Evolutionary conservation across 2,888 invertebrate species (phyloP).

Genomic region (Amblyjoppa proteus): DNA sequence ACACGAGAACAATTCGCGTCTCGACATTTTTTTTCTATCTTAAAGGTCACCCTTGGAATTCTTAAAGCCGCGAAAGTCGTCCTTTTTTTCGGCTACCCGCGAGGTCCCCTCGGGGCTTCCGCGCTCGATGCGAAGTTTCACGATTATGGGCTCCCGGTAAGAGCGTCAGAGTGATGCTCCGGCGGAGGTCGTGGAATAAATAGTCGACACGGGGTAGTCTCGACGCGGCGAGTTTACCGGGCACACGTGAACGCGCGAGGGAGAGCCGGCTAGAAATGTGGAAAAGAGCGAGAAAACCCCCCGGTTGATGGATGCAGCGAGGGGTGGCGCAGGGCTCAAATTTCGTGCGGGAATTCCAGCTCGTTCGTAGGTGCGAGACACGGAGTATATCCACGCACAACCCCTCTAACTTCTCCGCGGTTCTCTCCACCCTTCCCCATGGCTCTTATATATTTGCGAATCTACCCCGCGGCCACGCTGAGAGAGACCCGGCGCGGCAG

Average conservation of each 20-base stretch:
- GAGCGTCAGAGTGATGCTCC: neutral
- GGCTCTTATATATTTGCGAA: slow-evolving; percentile 54
- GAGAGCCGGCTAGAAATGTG: slow-evolving; percentile 27
- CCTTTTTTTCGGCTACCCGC: neutral
- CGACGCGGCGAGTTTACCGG: neutral
- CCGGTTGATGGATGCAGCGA: slow-evolving; percentile 52
- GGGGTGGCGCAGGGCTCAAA: slow-evolving; percentile 47
- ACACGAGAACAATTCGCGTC: neutral
- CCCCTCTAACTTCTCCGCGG: slow-evolving; percentile 21
- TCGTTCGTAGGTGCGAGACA: slow-evolving; percentile 51
- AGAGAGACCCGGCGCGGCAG: slow-evolving; percentile 71
- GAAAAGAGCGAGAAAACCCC: slow-evolving; percentile 30
- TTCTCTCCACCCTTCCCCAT: slow-evolving; percentile 13
- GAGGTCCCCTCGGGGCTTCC: neutral
- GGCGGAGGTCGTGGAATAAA: slow-evolving; percentile 36
- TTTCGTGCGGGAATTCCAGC: slow-evolving; percentile 61
- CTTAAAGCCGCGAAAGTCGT: neutral
- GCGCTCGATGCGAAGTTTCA: slow-evolving; percentile 3
- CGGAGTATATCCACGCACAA: slow-evolving; percentile 25
- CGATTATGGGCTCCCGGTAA: neutral
- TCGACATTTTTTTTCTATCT: slow-evolving; percentile 21
- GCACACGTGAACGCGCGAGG: slow-evolving; percentile 45
- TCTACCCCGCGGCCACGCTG: slow-evolving; percentile 67
- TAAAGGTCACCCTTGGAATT: too few relatives aligned
- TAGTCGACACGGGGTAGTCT: slow-evolving; percentile 20